Evolutionary conservation across 2,113 vertebrate genomes (phyloP).

Genomic region (Menura novaehollandiae): DNA sequence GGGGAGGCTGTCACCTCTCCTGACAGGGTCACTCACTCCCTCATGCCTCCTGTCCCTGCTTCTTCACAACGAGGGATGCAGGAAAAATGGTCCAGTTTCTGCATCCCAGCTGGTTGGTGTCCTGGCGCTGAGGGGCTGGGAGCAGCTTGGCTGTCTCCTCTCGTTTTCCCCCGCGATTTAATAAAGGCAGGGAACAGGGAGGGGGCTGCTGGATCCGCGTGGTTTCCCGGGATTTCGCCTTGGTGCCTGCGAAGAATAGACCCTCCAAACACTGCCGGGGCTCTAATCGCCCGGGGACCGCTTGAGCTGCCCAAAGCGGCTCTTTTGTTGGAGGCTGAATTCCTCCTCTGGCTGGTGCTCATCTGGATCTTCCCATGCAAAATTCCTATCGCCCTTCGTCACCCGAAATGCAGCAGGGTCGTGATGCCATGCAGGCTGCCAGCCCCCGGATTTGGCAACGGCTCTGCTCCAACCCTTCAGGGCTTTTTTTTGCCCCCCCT

Average conservation of each 20-base stretch:
- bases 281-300: background rate
- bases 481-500: background rate
- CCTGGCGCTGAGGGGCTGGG: background rate
- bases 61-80: background rate
- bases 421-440: background rate
- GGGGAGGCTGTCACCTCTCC: background rate
- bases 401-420: background rate
- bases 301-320: background rate
- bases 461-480: background rate
- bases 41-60: background rate
- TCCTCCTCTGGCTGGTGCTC: background rate
- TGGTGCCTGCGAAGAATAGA: background rate
- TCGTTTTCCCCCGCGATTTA: background rate
- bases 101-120: background rate
- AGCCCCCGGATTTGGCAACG: background rate
- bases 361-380: background rate
- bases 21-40: background rate
- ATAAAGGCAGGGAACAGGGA: background rate
- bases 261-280: background rate
- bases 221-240: background rate
- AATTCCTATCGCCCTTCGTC: background rate
- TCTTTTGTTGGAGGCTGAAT: constrained; percentile 40
- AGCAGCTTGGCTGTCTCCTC: background rate
- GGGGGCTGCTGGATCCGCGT: background rate
- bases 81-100: background rate